Base-by-base conservation (phyloP, 2,888 invertebrate species). In the Augochlorella aurata region DNA sequence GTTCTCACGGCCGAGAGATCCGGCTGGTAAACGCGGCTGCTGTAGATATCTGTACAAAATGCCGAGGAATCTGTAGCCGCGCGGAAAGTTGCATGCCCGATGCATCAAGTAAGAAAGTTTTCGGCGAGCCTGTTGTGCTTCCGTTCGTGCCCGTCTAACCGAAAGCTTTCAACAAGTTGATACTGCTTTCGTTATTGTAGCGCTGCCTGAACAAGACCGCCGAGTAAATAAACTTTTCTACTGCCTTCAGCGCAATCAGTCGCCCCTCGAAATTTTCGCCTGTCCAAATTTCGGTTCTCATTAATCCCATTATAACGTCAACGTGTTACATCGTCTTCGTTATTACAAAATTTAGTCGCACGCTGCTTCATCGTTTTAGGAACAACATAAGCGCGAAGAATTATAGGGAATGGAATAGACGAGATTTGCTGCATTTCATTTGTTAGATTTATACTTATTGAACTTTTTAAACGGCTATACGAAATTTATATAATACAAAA, bases 31-130 rank as follows among this genome's bases (percentile, higher is more conserved):
- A 73, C 77, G 58, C 47, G 21, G 38, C 58, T 45, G 49, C 29
- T 24, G 14, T 14, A 49, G 54, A 79, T 79, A 77, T 81, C 72
- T 69, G 68, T n/a, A 54, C 38, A 44, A 72, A 49, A 66, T 52
- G 52, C 21, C 67, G 29, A n/a, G 47, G 52, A 50, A 63, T 24
- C 66, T n/a, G 72, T 24, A 70, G 52, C 70, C 18, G 49, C 66
- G 49, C 21, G 54, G 73, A 70, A 81, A 85, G 79, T 83, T 85
- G 74, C 81, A 65, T 66, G 66, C 61, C 75, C 61, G 63, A 69
- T 72, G 78, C 77, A 69, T 83, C 81, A 29, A 38, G 67, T 77
- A 81, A 79, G 74, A 71, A 81, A 83, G 74, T 86, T 81, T 67
- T 72, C 77, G 58, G 69, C n/a, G 50, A 66, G 54, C 49, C 72